These are phyloP conservation scores for Calyptomena viridis DNA, from an alignment of 2,113 vertebrate species.

Conservation along the genomic window DNA sequence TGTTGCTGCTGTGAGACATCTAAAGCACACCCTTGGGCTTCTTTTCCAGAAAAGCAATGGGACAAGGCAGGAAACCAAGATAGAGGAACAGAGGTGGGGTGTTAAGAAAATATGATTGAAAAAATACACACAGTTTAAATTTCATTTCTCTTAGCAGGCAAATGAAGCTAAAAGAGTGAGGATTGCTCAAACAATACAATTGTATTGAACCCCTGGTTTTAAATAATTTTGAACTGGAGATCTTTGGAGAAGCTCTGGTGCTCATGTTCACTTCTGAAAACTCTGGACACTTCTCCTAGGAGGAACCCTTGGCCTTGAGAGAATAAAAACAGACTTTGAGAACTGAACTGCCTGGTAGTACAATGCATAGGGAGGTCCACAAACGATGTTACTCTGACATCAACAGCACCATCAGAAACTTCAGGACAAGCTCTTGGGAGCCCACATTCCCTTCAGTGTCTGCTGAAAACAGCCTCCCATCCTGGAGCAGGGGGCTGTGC, in stretches of 20 bases:
- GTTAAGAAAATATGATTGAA: neutral
- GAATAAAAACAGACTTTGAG: neutral
- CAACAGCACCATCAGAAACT: neutral
- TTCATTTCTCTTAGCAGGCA: neutral
- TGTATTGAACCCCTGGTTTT: neutral
- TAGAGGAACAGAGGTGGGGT: rapidly evolving
- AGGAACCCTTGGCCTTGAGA: neutral
- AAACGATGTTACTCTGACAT: neutral
- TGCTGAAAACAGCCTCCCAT: neutral
- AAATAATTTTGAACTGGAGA: neutral
- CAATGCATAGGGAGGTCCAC: neutral
- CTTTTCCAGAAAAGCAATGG: neutral
- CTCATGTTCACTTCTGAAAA: neutral
- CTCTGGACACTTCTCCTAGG: neutral
- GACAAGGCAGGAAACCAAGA: neutral
- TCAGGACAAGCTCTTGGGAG: neutral
- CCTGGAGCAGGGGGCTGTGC: neutral
- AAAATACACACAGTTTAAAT: neutral
- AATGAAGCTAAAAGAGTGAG: neutral
- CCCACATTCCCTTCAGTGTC: neutral
- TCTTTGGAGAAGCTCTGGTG: neutral
- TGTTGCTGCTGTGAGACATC: neutral
- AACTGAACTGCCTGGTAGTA: neutral
- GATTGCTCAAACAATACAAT: neutral
- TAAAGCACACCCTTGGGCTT: neutral